Percentiles rank a stretch among this genome's conserved stretches.
Evolutionary conservation across 2,113 vertebrate genomes (phyloP).

Genomic region (Stegostoma tigrinum): DNA sequence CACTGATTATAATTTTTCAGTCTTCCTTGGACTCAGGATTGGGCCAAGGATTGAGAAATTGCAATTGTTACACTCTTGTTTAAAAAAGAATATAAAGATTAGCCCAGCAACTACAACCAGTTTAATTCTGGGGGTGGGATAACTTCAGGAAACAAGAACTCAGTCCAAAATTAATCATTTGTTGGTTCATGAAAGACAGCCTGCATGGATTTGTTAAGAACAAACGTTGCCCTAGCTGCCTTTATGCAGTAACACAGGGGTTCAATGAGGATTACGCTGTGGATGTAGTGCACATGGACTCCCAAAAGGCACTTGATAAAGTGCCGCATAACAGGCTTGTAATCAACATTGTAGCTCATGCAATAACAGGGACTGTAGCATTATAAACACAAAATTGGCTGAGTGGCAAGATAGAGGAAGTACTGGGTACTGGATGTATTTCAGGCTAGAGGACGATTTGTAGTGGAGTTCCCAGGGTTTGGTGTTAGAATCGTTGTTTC

Average conservation of each 20-base stretch:
- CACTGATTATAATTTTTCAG: too few relatives aligned
- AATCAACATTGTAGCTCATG: neutral
- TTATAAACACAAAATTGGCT: neutral
- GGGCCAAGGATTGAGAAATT: too few relatives aligned
- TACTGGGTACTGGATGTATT: neutral
- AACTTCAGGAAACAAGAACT: neutral
- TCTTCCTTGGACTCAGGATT: too few relatives aligned
- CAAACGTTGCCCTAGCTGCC: neutral
- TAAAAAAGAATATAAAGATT: neutral
- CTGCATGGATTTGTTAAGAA: neutral
- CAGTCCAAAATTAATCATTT: neutral
- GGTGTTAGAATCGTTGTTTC: neutral
- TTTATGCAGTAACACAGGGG: neutral
- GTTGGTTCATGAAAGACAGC: neutral
- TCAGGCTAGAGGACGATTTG: neutral
- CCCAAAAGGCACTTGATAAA: too few relatives aligned
- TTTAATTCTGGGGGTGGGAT: too few relatives aligned
- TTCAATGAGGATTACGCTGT: neutral
- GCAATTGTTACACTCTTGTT: too few relatives aligned
- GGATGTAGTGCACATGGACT: neutral
- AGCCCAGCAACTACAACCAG: neutral
- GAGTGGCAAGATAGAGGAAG: neutral
- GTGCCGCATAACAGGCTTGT: neutral
- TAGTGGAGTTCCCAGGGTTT: neutral
- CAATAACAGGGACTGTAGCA: neutral